Percentiles rank a stretch among this genome's conserved stretches.
These are phyloP conservation scores for Porites divaricata DNA, from an alignment of 92 coral and sea anemone species.

Conservation along the genomic window DNA sequence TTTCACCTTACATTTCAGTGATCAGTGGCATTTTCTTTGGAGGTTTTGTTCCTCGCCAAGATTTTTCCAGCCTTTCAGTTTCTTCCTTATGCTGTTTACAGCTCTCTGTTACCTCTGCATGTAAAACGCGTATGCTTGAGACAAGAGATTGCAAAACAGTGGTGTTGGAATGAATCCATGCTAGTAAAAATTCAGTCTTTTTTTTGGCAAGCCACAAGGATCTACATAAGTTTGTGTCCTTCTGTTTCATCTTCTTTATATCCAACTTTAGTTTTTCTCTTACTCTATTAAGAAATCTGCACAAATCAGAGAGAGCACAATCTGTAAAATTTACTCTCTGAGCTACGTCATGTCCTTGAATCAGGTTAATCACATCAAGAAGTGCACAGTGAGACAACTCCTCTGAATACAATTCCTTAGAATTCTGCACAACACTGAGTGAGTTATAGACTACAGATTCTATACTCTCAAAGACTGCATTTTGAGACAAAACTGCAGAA, in stretches of 20 bases:
- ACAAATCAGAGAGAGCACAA: constrained; percentile 81
- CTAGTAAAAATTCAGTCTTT: constrained; percentile 81
- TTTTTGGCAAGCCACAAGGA: constrained; percentile 89
- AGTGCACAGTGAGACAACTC: constrained; percentile 72
- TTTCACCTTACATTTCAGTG: constrained; percentile 63
- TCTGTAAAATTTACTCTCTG: constrained; percentile 47
- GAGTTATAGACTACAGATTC: constrained; percentile 72
- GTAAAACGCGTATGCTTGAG: constrained; percentile 52
- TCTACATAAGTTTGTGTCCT: constrained; percentile 55
- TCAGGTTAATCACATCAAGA: constrained; percentile 66
- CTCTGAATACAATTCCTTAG: constrained; percentile 73
- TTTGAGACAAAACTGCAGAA: constrained; percentile 77
- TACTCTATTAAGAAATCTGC: constrained; percentile 71
- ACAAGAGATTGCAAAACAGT: constrained; percentile 55
- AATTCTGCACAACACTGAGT: constrained; percentile 62
- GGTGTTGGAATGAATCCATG: constrained; percentile 75
- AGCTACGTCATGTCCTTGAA: constrained; percentile 45
- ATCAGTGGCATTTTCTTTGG: constrained; percentile 63
- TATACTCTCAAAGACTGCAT: constrained; percentile 72
- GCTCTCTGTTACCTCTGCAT: constrained; percentile 41
- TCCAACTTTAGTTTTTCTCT: constrained; percentile 38
- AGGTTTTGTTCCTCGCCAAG: constrained; percentile 65
- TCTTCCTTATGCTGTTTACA: constrained; percentile 63
- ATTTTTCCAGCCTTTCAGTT: constrained; percentile 63
- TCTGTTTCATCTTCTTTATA: constrained; percentile 16